Evolutionary conservation across 2,888 invertebrate species (phyloP), one percentile per base, ranked within the genome.

Genomic region (Scaptomyza reducta): DNA sequence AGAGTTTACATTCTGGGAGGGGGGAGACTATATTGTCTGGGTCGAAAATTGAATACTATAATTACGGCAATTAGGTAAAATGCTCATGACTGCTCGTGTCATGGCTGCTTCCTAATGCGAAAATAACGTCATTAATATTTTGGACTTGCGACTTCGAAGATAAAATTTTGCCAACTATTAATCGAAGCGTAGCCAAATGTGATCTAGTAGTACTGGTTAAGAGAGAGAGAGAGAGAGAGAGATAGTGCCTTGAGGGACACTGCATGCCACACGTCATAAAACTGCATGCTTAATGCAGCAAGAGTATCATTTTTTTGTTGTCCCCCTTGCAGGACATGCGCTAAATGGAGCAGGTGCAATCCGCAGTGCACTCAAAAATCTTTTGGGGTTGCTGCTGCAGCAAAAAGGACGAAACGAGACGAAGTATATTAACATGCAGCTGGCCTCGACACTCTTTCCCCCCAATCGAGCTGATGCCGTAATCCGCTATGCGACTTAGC

Each of bases 51-150:
- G 74, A 86, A 77, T 74, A 77, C 77, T 67, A 70, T 85, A 87
- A 85, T 85, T 85, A 77, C 33, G 67, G 73, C 77, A 85, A 87
- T 85, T 85, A 85, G 74, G 83, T 41, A 80, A 87, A 85, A 85
- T 85, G 85, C 83, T 87, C 80, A 79, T 84, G 83, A 81, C 65
- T 85, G 86, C 74, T 72, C 74, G 76, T 80, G 85, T 85, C 87
- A 85, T 80, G 85, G 87, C 85, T 85, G 79, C 87, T 87, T 84
- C 87, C 78, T 87, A 87, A 85, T 87, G 74, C 83, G 83, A 85
- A 85, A 87, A 85, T 85, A 78, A 87, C 83, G 81, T 85, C 79
- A 85, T 85, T 85, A 85, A 85, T 85, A 69, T 72, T 67, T 75
- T 56, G 46, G 27, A 40, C 40, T 16, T 40, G 35, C 31, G 14